Base-by-base conservation (phyloP, 2,113 vertebrate genomes). In the Hucho hucho region DNA sequence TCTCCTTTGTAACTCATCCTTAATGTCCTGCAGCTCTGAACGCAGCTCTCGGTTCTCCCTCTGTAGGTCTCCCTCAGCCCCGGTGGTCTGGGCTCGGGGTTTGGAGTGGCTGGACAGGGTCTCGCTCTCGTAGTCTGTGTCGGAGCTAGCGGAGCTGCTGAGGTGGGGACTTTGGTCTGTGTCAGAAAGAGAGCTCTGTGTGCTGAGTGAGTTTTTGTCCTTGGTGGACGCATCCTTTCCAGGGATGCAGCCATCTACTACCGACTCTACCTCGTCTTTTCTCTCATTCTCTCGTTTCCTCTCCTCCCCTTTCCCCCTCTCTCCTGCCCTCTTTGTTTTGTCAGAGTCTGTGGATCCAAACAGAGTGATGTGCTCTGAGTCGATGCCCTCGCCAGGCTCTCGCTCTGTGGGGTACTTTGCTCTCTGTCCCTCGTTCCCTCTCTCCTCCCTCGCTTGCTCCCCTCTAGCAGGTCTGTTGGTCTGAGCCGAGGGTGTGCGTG, bases 311-410 rank as follows among this genome's bases (percentile, higher is more conserved):
- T 18, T 47, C 25, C 69, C 75, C 66, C 53, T 67, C 20, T 75
- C 14, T 68, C 25, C 73, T 59, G n/a, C 53, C 25, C 69, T 76
- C 68, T 53, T 74, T 64, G 80, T 67, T 69, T 72, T 25, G 72
- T 90, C 80, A 47, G 43, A 86, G 69, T 86, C 78, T 79, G 80
- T 6, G 46, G 87, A 74, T 20, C 72, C 75, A 25, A 80, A 25
- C 18, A 28, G 69, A 22, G 14, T 77, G 49, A 93, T 90, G 64
- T 92, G 87, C 74, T 93, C 91, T 0, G 92, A 90, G 76, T 94
- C 93, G 0, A 93, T 93, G 70, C 93, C 93, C 78, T 94, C 93
- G 7, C 90, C 93, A 1, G 93, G 93, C 67, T 93, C 93, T 87
- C 93, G 89, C 72, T 88, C 89, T 14, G 79, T 56, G 20, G 90